Evolutionary conservation across 2,888 invertebrate species (phyloP).

Genomic region (Corythucha ciliata): DNA sequence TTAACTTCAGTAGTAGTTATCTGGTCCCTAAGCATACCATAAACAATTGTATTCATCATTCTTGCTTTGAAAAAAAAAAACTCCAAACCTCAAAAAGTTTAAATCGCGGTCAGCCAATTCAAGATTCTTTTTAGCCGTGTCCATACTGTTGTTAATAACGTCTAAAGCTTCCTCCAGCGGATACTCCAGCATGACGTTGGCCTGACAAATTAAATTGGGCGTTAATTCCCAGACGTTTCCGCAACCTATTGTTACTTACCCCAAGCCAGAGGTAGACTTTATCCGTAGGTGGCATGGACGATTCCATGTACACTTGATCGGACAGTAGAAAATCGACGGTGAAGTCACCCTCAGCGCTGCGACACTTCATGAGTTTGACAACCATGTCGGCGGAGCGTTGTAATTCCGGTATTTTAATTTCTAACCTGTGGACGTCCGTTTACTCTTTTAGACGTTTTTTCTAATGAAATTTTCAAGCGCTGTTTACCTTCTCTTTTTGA

Average conservation of each 20-base stretch:
- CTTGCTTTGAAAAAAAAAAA: not conserved
- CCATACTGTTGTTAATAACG: slow-evolving; percentile 71
- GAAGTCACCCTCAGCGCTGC: slow-evolving; percentile 54
- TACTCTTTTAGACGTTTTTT: not conserved
- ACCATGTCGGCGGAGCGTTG: slow-evolving; percentile 86
- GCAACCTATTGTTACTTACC: slow-evolving; percentile 42
- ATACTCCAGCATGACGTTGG: slow-evolving; percentile 97
- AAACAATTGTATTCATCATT: not conserved
- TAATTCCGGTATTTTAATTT: slow-evolving; percentile 89
- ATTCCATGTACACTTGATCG: slow-evolving; percentile 82
- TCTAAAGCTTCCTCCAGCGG: slow-evolving; percentile 80
- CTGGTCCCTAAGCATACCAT: slow-evolving; percentile 72
- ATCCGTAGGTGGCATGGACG: slow-evolving; percentile 78
- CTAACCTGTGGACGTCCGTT: slow-evolving; percentile 47
- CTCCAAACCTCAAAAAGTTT: slow-evolving; percentile 57
- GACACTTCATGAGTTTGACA: slow-evolving; percentile 71
- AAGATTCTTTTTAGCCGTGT: slow-evolving; percentile 72
- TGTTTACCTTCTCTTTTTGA: slow-evolving; percentile 63
- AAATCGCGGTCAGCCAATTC: slow-evolving; percentile 82
- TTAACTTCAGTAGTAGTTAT: slow-evolving; percentile 98
- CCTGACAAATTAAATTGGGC: slow-evolving; percentile 31
- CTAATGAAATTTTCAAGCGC: not conserved
- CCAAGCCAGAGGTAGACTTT: slow-evolving; percentile 64
- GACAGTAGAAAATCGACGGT: slow-evolving; percentile 86
- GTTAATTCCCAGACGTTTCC: not conserved